Percentiles rank a stretch among this genome's conserved stretches.
These are phyloP conservation scores for Catostomus latipinnis DNA, from an alignment of 2,797 vertebrate genomes.

Conservation along the genomic window DNA sequence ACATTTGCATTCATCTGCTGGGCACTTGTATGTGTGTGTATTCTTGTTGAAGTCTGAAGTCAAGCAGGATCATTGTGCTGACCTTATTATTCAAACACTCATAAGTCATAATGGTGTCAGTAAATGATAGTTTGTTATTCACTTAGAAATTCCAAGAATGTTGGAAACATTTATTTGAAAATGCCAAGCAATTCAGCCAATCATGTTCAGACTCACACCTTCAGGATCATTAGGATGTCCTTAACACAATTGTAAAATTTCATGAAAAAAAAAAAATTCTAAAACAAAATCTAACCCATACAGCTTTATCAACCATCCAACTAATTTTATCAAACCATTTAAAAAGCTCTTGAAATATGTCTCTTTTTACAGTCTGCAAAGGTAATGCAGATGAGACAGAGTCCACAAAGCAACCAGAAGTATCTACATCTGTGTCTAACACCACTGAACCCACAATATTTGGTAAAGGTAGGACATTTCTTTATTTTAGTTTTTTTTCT, in stretches of 20 bases:
- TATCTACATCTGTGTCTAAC: not conserved
- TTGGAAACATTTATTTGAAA: too few relatives aligned
- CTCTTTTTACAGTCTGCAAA: not conserved
- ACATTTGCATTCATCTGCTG: slow-evolving; percentile 54
- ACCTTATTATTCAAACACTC: slow-evolving; percentile 16
- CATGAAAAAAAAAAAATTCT: not conserved
- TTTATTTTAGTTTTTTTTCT: not conserved
- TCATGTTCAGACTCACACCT: not conserved
- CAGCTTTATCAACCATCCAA: too few relatives aligned
- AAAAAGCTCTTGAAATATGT: not conserved
- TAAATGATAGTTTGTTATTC: not conserved
- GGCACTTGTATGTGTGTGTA: slow-evolving; percentile 12
- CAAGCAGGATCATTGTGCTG: slow-evolving; percentile 6
- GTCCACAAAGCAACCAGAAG: not conserved
- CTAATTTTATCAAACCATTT: not conserved
- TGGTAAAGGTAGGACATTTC: not conserved
- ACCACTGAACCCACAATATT: not conserved
- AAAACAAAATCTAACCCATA: not conserved
- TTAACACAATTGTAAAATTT: too few relatives aligned
- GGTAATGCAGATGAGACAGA: slow-evolving; percentile 8
- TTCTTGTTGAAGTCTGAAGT: slow-evolving; percentile 8
- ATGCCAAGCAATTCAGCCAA: not conserved
- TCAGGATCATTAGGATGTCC: not conserved
- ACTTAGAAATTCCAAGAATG: not conserved
- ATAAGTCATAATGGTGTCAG: slow-evolving; percentile 15